These are phyloP conservation scores for Drosophila paucipuncta DNA, from an alignment of 2,888 invertebrate genomes.

Conservation along the genomic window DNA sequence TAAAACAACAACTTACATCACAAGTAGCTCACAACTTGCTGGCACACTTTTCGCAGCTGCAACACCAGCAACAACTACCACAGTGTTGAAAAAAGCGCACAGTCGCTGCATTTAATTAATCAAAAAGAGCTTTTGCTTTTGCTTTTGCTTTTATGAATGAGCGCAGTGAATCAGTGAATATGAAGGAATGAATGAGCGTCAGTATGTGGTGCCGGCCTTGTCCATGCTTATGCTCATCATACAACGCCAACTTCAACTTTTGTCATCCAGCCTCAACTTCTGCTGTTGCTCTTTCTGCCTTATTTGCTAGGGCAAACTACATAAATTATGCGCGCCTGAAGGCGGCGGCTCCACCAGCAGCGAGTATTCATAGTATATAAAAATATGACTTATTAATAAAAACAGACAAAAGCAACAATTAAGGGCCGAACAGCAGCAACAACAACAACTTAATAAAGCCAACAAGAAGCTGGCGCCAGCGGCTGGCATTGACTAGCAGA, in stretches of 20 bases:
- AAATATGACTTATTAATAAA: conserved; percentile 82
- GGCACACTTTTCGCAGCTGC: conserved; percentile 71
- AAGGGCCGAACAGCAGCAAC: conserved; percentile 36
- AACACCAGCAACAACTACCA: conserved; percentile 31
- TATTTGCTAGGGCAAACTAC: conserved; percentile 51
- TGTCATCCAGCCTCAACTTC: conserved; percentile 60
- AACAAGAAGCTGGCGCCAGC: conserved; percentile 67
- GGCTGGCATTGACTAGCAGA: conserved; percentile 24
- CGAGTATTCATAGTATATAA: conserved; percentile 56
- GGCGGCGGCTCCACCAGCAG: conserved; percentile 35
- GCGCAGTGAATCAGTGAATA: conserved; percentile 53
- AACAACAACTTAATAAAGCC: conserved; percentile 78
- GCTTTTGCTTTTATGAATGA: conserved; percentile 73
- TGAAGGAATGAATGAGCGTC: conserved; percentile 52
- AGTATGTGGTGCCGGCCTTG: conserved; percentile 50
- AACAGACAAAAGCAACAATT: conserved; percentile 70
- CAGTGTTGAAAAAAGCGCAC: conserved; percentile 42
- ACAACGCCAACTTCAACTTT: conserved; percentile 50
- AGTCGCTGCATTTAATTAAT: conserved; percentile 76
- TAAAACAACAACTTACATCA: conserved; percentile 65
- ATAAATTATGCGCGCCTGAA: conserved; percentile 65
- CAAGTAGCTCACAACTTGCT: conserved; percentile 55
- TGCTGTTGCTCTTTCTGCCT: conserved; percentile 20
- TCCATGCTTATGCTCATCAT: conserved; percentile 28
- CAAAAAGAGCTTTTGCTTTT: conserved; percentile 71